Conservation (phyloP, 1,140 invertebrate genomes). For the Heliconius hewitsoni region DNA sequence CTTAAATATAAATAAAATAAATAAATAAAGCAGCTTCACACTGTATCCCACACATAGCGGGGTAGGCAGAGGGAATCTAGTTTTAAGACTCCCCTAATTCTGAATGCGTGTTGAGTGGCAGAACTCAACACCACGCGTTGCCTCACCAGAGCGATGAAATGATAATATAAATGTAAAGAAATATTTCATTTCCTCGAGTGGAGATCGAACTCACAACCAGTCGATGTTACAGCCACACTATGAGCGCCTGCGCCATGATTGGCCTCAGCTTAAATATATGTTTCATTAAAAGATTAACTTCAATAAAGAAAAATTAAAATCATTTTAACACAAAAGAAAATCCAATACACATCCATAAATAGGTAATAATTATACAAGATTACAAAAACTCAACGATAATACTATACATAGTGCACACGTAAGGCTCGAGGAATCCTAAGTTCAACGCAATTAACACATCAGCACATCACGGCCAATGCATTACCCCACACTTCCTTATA, state of each 20-base stretch:
- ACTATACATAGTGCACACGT: neutral
- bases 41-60: too few relatives aligned
- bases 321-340: neutral
- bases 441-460: conserved; percentile 32
- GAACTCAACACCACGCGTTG: too few relatives aligned
- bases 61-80: too few relatives aligned
- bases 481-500: conserved; percentile 36
- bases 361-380: neutral
- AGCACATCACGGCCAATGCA: conserved; percentile 26
- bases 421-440: conserved; percentile 16
- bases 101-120: too few relatives aligned
- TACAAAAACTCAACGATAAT: neutral
- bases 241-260: too few relatives aligned
- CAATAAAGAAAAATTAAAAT: neutral
- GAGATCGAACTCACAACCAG: too few relatives aligned
- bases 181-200: too few relatives aligned
- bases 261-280: neutral
- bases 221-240: too few relatives aligned
- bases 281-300: neutral
- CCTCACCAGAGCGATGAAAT: too few relatives aligned
- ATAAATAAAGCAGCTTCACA: too few relatives aligned
- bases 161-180: too few relatives aligned
- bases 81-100: too few relatives aligned
- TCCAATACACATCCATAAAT: neutral
- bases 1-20: neutral